Conservation (phyloP, 2,113 vertebrate species). For the Morone chrysops region DNA sequence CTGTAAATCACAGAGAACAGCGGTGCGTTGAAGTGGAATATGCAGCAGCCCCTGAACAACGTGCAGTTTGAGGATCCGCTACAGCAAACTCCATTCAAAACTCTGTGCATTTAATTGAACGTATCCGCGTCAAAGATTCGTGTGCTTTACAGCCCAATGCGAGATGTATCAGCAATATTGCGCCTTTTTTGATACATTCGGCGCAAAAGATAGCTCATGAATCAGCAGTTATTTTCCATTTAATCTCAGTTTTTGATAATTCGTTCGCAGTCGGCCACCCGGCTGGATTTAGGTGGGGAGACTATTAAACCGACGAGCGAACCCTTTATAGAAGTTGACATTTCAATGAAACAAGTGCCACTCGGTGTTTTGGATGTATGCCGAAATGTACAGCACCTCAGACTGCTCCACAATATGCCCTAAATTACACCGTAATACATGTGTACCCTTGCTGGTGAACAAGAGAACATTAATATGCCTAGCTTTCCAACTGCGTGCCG, state of each 20-base stretch:
- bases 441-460: neutral
- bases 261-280: neutral
- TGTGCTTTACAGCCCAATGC: accelerated
- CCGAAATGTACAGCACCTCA: constrained; percentile 15
- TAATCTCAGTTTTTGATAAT: constrained; percentile 4
- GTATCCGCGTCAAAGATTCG: accelerated
- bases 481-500: constrained; percentile 30
- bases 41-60: constrained; percentile 35
- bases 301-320: neutral
- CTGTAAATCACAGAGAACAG: constrained; percentile 54
- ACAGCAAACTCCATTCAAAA: constrained; percentile 30
- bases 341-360: neutral
- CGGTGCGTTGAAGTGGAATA: constrained; percentile 49
- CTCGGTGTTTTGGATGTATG: neutral
- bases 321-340: constrained; percentile 32
- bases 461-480: neutral
- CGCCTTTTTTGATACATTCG: neutral
- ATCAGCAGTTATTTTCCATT: neutral
- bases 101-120: neutral
- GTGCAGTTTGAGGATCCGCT: constrained; percentile 16
- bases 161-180: accelerated
- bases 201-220: neutral
- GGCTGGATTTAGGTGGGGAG: neutral
- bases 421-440: accelerated
- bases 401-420: accelerated